phyloP scores from a whole-genome alignment of 2,797 vertebrate species.

The Sebastes nivosus region DNA sequence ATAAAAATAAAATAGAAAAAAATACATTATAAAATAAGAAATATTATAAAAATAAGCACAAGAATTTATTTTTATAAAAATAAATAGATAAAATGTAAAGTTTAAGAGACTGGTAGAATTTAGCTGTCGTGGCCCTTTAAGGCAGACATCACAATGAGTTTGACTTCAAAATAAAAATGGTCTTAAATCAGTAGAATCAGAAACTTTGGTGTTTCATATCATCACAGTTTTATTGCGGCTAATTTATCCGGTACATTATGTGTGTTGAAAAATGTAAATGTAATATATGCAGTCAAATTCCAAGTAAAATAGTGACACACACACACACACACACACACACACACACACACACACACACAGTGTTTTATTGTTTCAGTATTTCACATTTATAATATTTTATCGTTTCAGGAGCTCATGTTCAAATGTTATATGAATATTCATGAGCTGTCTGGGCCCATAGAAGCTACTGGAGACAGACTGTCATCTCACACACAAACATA shows the following conservation, averaged over 20 bases:
- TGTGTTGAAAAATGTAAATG: neutral
- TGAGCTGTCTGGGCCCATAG: constrained; percentile 44
- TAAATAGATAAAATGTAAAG: too few relatives aligned
- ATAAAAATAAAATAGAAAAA: too few relatives aligned
- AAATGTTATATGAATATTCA: constrained; percentile 67
- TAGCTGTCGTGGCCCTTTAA: neutral
- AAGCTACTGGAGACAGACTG: neutral
- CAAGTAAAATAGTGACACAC: neutral
- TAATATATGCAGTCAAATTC: neutral
- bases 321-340: too few relatives aligned
- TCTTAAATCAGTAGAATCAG: neutral
- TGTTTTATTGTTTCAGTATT: neutral
- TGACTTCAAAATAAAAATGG: neutral
- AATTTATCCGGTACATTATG: neutral
- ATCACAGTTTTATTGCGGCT: neutral
- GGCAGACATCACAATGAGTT: neutral
- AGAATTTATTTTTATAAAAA: too few relatives aligned
- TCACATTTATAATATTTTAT: neutral
- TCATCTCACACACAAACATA: neutral
- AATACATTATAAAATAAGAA: too few relatives aligned
- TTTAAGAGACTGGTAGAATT: neutral
- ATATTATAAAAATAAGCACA: too few relatives aligned
- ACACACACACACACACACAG: neutral
- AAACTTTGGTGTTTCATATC: neutral
- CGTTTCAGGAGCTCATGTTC: constrained; percentile 23